phyloP scores from a whole-genome alignment of 2,888 invertebrate species.

The Cryptophagus acutangulus region DNA sequence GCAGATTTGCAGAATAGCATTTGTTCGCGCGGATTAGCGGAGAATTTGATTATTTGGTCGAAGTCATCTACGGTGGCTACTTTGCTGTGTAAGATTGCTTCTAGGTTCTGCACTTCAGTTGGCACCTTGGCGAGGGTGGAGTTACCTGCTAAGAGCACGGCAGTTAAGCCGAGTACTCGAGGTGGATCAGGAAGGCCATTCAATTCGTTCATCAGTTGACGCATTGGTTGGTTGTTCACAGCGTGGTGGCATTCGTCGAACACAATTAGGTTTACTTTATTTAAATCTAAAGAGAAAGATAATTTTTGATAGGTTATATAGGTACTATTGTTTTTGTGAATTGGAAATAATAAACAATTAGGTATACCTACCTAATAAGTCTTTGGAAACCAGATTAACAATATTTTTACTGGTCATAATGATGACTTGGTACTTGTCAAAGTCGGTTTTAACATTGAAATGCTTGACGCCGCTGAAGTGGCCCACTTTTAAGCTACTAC shows the following conservation, averaged over 20 bases:
- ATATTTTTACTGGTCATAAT: slow-evolving; percentile 83
- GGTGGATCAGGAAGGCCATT: slow-evolving; percentile 54
- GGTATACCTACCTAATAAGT: too few relatives aligned
- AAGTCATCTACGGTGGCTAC: slow-evolving; percentile 65
- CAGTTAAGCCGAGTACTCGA: slow-evolving; percentile 79
- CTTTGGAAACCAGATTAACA: slow-evolving; percentile 64
- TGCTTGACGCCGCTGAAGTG: too few relatives aligned
- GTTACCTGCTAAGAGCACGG: slow-evolving; percentile 76
- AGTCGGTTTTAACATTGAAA: too few relatives aligned
- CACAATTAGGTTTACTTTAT: slow-evolving; percentile 72
- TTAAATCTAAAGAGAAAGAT: slow-evolving; percentile 45
- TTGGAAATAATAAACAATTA: too few relatives aligned
- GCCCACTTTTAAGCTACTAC: too few relatives aligned
- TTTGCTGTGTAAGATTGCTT: slow-evolving; percentile 67
- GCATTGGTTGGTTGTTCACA: slow-evolving; percentile 76
- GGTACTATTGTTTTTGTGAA: too few relatives aligned
- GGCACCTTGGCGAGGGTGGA: slow-evolving; percentile 54
- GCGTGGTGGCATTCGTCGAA: slow-evolving; percentile 96
- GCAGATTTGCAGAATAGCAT: slow-evolving; percentile 32
- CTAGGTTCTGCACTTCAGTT: slow-evolving; percentile 57
- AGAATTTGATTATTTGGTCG: slow-evolving; percentile 53
- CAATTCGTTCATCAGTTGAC: slow-evolving; percentile 65
- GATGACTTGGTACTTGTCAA: slow-evolving; percentile 62
- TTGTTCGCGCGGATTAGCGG: slow-evolving; percentile 50
- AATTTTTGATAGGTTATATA: too few relatives aligned